A percentile compares a stretch with the other conserved stretches of the same genome.
Conservation (phyloP, 2,797 vertebrate species). For the Sebastes iracundus region DNA sequence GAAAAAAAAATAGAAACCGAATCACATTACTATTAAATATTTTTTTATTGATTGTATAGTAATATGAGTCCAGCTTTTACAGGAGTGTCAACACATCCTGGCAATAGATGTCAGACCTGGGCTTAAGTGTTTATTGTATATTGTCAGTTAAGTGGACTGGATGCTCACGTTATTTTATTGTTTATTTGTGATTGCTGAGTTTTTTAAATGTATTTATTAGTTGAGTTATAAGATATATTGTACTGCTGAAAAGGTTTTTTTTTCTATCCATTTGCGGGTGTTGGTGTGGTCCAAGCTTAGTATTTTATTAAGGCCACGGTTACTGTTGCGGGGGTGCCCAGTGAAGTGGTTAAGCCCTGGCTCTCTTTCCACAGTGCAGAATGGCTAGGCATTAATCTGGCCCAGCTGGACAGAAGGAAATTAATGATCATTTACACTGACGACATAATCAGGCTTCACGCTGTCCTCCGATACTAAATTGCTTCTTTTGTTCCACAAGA, state of each 20-base stretch:
- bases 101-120: neutral
- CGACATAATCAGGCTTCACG: slow-evolving; percentile 85
- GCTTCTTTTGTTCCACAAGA: slow-evolving; percentile 82
- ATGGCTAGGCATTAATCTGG: slow-evolving; percentile 79
- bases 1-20: neutral
- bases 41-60: neutral
- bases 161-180: neutral
- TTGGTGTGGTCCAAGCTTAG: slow-evolving; percentile 14
- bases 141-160: neutral
- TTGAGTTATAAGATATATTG: neutral
- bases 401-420: slow-evolving; percentile 82
- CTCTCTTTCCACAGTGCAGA: slow-evolving; percentile 51
- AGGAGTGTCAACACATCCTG: neutral
- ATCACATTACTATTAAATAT: neutral
- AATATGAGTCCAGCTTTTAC: neutral
- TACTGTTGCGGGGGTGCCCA: slow-evolving; percentile 35
- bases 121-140: neutral
- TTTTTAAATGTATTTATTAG: neutral
- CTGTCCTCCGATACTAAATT: slow-evolving; percentile 84
- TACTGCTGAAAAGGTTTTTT: neutral
- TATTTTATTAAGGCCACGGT: slow-evolving; percentile 32
- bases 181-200: neutral
- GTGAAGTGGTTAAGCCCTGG: slow-evolving; percentile 55
- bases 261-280: neutral
- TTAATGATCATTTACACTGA: slow-evolving; percentile 87